Percentiles rank a stretch among this genome's conserved stretches.
Conservation (phyloP, 2,797 vertebrate species). For the Cottoperca gobio region DNA sequence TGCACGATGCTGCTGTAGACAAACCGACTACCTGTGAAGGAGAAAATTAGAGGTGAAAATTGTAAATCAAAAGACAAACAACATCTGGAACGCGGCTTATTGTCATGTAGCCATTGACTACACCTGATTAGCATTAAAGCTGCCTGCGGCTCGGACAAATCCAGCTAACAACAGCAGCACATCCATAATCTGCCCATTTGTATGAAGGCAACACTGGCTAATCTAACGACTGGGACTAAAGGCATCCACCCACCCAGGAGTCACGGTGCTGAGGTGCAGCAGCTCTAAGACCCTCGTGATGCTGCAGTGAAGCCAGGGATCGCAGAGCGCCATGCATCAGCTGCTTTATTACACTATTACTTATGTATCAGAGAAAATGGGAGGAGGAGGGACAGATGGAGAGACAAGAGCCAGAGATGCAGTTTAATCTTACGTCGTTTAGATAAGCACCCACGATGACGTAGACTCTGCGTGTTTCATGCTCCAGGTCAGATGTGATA, state of each 20-base stretch:
- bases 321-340: slow-evolving; percentile 29
- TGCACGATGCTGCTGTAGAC: slow-evolving; percentile 5
- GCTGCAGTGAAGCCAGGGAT: slow-evolving; percentile 44
- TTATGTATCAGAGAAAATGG: slow-evolving; percentile 34
- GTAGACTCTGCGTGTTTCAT: background rate
- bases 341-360: slow-evolving; percentile 41
- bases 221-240: slow-evolving; percentile 29
- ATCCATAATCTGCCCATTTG: slow-evolving; percentile 44
- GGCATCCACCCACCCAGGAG: slow-evolving; percentile 22
- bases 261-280: slow-evolving; percentile 23
- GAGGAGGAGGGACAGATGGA: slow-evolving; percentile 23
- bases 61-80: slow-evolving; percentile 46
- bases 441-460: background rate
- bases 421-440: slow-evolving; percentile 24
- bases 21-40: background rate
- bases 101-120: slow-evolving; percentile 29
- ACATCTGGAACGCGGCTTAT: slow-evolving; percentile 10
- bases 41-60: slow-evolving; percentile 37
- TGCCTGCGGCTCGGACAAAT: slow-evolving; percentile 38
- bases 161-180: slow-evolving; percentile 28
- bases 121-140: slow-evolving; percentile 48
- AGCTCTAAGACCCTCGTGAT: slow-evolving; percentile 37
- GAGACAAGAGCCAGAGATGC: slow-evolving; percentile 6
- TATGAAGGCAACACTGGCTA: slow-evolving; percentile 35
- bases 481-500: background rate